A percentile compares a stretch with the other conserved stretches of the same genome.
These are phyloP conservation scores for Diplogasteroides magnus DNA, from an alignment of 1,140 invertebrate species.

Conservation along the genomic window DNA sequence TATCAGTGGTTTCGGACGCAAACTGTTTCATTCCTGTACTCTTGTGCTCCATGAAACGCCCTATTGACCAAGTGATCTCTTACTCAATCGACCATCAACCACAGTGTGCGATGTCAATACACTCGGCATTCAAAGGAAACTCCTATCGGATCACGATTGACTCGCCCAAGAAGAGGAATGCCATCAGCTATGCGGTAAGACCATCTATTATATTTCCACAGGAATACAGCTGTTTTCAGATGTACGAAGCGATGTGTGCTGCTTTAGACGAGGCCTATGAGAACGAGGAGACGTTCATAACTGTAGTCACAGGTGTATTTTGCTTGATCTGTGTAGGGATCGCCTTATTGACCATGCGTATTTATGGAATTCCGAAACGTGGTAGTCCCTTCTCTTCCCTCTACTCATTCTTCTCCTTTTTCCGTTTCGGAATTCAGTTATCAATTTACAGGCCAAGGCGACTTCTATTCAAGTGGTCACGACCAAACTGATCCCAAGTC, in stretches of 20 bases:
- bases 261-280: conserved; percentile 25
- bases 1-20: no score
- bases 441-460: conserved; percentile 62
- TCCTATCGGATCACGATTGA: not conserved
- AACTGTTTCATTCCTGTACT: no score
- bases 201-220: no score
- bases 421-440: conserved; percentile 8
- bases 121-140: not conserved
- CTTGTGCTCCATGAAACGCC: no score
- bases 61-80: no score
- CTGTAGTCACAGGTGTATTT: conserved; percentile 26
- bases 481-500: no score
- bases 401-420: no score
- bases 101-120: not conserved
- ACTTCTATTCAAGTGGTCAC: conserved; percentile 79
- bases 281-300: conserved; percentile 19
- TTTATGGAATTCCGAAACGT: no score
- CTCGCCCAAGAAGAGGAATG: not conserved
- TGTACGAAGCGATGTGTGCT: conserved; percentile 20
- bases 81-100: no score
- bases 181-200: conserved; percentile 4
- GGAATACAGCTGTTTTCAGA: conserved; percentile 23
- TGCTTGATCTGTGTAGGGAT: no score
- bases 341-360: no score
- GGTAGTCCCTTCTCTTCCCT: no score